A percentile compares a stretch with the other conserved stretches of the same genome.
These are phyloP conservation scores for Schizaphis graminum DNA, from an alignment of 2,888 invertebrate species.

Conservation along the genomic window DNA sequence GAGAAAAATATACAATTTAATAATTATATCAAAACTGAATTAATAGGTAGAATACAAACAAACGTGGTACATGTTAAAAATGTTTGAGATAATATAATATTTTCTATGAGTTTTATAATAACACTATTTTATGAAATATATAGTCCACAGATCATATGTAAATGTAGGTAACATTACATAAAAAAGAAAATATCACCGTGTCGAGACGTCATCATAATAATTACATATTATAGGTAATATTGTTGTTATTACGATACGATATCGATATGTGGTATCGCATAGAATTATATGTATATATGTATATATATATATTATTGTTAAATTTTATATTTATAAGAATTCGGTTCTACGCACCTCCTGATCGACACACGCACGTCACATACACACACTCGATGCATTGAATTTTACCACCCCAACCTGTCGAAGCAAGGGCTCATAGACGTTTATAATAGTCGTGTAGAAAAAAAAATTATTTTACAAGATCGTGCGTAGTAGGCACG, in stretches of 20 bases:
- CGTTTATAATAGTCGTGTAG: background rate
- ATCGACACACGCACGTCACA: background rate
- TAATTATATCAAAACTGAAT: no score
- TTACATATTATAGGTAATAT: background rate
- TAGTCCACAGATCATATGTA: no score
- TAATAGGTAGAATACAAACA: no score
- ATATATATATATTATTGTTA: background rate
- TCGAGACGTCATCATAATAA: background rate
- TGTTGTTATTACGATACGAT: background rate
- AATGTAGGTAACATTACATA: no score
- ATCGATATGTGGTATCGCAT: background rate
- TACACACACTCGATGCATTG: background rate
- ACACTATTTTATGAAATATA: no score
- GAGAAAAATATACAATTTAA: no score
- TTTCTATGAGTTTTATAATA: no score
- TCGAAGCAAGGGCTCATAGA: background rate
- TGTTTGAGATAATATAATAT: no score
- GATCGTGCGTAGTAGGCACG: background rate
- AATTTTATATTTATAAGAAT: background rate
- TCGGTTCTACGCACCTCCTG: background rate
- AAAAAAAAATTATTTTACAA: background rate
- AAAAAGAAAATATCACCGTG: no score
- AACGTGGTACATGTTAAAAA: no score
- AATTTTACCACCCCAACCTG: background rate
- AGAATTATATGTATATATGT: no score